Evolutionary conservation across 1,140 invertebrate species (phyloP), one percentile per base, ranked within the genome.

Genomic region (Colletes gigas): DNA sequence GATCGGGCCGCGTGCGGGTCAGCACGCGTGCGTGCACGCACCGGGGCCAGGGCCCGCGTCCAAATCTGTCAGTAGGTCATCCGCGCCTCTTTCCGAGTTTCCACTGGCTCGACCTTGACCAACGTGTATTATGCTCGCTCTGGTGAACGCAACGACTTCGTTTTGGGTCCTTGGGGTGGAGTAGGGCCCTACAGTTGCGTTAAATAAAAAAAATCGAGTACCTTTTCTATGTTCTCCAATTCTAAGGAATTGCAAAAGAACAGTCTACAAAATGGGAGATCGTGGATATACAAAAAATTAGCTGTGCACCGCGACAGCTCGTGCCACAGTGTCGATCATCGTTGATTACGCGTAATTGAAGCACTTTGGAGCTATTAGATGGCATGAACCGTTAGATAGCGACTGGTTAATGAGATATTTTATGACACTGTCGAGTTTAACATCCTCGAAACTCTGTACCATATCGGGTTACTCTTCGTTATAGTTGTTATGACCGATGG

Each of bases 51-150:
- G 54, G 89, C 85, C 57, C 19, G 59, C 83, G 67, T 86, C 90
- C 90, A 90, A 92, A 92, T 91, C 90, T 89, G 91, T 90, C 89
- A 92, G 90, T 92, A 83, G 91, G 91, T 92, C 91, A 92, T 67
- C 73, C 21, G 85, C 55, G 52, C 66, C 83, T 66, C 70, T 54
- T 15, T 52, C 21, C 77, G 52, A 79, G 72, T 84, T 78, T 80
- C 74, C 78, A 78, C 50, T 65, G 44, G 19, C 60, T 62, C 75
- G 87, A 88, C 89, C 89, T 90, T 90, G 89, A 88, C 83, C 84
- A 47, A 50, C 41, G 55, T 54, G 14, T 50, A 47, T 44, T 50
- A 10, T 6, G 59, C 47, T 66, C 3, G 6, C n/a, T 1, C 12
- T 17, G 6, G 10, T 30, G n/a, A 39, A 3, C n/a, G 12, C 60